Evolutionary conservation across 2,113 vertebrate species (phyloP).

Genomic region (Cranoglanis bouderius): DNA sequence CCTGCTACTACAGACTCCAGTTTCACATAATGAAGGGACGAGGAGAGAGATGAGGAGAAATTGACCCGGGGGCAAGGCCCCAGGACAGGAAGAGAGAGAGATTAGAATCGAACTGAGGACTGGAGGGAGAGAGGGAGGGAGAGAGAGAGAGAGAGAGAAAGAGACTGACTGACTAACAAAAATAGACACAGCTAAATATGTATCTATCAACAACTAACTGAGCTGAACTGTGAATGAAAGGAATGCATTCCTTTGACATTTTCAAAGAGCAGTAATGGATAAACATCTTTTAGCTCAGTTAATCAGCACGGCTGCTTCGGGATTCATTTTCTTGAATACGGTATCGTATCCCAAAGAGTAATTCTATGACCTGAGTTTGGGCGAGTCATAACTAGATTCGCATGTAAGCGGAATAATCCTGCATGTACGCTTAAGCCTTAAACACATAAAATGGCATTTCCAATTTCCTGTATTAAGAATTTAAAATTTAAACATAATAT

Average conservation of each 20-base stretch:
- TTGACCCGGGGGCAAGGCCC: slow-evolving; percentile 36
- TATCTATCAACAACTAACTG: not conserved
- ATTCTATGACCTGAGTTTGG: not conserved
- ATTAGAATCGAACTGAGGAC: slow-evolving; percentile 21
- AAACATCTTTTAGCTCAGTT: not conserved
- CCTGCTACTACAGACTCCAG: slow-evolving; percentile 11
- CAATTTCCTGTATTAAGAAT: not conserved
- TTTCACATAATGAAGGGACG: slow-evolving; percentile 56
- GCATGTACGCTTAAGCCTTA: not conserved
- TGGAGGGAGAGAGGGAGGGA: not conserved
- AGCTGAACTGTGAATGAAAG: not conserved
- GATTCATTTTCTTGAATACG: not conserved
- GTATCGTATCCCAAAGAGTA: not conserved
- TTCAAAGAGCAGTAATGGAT: not conserved
- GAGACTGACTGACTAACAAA: not conserved
- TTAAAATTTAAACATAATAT: too few species aligned
- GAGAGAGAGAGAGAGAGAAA: not conserved
- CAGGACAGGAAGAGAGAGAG: not conserved
- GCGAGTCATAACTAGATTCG: not conserved
- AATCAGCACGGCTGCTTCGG: not conserved
- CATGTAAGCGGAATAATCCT: not conserved
- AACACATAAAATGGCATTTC: not conserved
- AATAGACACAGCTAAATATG: not conserved
- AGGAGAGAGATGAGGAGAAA: slow-evolving; percentile 49
- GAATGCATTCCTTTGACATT: not conserved